These are phyloP conservation scores for Muscicapa comitata DNA, from an alignment of 2,797 vertebrate genomes.

Conservation along the genomic window DNA sequence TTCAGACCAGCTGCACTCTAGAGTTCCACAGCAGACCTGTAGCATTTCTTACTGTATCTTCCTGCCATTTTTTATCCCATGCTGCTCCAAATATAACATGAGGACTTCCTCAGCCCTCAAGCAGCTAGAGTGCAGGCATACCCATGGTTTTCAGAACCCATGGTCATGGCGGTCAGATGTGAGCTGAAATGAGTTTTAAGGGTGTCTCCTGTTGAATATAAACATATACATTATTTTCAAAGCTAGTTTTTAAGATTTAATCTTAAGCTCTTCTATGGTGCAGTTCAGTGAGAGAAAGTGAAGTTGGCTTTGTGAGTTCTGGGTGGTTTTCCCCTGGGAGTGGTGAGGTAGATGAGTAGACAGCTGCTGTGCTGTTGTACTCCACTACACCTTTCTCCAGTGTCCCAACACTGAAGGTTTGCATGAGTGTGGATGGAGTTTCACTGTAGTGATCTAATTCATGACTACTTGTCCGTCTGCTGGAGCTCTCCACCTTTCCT, in stretches of 20 bases:
- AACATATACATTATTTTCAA: background rate
- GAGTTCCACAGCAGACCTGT: background rate
- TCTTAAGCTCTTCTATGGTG: background rate
- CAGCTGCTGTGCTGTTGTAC: background rate
- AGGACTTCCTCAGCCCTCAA: background rate
- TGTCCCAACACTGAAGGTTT: background rate
- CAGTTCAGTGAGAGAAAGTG: background rate
- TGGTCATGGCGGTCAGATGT: background rate
- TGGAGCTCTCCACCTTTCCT: background rate
- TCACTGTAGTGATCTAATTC: background rate
- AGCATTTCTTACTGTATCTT: background rate
- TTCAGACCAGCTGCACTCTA: background rate
- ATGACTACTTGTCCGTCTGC: background rate
- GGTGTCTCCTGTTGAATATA: background rate
- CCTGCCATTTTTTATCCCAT: background rate
- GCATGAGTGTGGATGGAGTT: background rate
- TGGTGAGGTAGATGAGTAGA: background rate
- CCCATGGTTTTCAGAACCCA: accelerated
- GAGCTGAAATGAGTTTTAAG: background rate
- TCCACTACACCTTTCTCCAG: background rate
- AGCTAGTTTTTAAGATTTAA: background rate
- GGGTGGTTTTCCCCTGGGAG: background rate
- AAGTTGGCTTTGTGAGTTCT: background rate
- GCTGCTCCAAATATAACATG: background rate
- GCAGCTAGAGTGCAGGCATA: background rate